Conservation (phyloP, 2,113 vertebrate species). For the Phaethornis superciliosus region DNA sequence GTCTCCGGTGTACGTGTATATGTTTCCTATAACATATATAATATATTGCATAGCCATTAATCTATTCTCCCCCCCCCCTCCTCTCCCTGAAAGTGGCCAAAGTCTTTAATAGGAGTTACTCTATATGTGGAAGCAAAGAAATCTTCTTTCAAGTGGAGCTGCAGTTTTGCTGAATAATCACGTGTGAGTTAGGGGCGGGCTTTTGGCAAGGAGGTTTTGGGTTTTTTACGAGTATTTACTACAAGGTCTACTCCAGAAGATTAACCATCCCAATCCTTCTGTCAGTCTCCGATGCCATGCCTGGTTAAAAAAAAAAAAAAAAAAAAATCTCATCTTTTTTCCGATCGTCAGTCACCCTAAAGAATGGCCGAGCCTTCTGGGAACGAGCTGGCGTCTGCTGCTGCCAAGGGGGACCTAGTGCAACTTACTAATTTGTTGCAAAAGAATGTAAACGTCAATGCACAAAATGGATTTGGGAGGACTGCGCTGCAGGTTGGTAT, state of each 20-base stretch:
- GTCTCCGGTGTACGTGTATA: conserved; percentile 54
- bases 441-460: conserved; percentile 89
- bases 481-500: conserved; percentile 94
- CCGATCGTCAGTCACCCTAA: conserved; percentile 80
- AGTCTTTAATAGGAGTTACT: conserved; percentile 56
- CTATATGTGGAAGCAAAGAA: conserved; percentile 69
- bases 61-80: neutral
- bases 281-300: conserved; percentile 83
- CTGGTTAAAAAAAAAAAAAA: conserved; percentile 75
- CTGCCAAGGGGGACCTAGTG: conserved; percentile 87
- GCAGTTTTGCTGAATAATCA: conserved; percentile 81
- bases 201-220: conserved; percentile 81
- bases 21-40: conserved; percentile 43
- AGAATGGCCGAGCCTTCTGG: conserved; percentile 86
- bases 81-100: neutral
- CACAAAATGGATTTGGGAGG: conserved; percentile 85
- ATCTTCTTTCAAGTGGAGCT: conserved; percentile 77
- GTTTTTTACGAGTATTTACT: conserved; percentile 87
- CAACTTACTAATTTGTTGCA: conserved; percentile 84
- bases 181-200: conserved; percentile 87
- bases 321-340: conserved; percentile 77
- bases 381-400: conserved; percentile 87
- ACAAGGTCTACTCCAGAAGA: conserved; percentile 84
- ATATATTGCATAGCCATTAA: neutral
- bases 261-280: conserved; percentile 84